A percentile compares a stretch with the other conserved stretches of the same genome.
Conservation (phyloP, 2,888 invertebrate species). For the Noctua pronuba region DNA sequence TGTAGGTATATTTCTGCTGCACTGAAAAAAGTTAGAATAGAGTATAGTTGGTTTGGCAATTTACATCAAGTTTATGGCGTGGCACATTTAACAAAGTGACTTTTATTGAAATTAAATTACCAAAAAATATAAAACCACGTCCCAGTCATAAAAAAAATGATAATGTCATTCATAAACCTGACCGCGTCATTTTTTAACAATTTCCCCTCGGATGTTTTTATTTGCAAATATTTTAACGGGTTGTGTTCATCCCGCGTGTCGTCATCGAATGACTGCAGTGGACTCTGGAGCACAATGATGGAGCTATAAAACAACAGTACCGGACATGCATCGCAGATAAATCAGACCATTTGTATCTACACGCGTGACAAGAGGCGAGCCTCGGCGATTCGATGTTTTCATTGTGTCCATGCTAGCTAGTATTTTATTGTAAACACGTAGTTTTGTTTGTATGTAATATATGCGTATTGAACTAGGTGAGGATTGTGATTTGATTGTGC, state of each 20-base stretch:
- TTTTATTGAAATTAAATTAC: constrained; percentile 1
- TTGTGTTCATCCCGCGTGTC: constrained; percentile 61
- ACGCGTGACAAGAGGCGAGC: constrained; percentile 75
- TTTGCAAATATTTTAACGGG: constrained; percentile 56
- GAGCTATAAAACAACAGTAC: constrained; percentile 81
- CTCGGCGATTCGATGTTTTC: constrained; percentile 75
- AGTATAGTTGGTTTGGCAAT: neutral
- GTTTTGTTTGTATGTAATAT: constrained; percentile 59
- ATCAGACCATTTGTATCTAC: constrained; percentile 81
- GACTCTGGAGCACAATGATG: constrained; percentile 76
- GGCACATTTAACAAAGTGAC: neutral
- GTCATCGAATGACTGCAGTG: constrained; percentile 72
- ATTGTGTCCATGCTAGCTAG: constrained; percentile 68
- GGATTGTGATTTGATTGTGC: constrained; percentile 57
- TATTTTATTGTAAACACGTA: constrained; percentile 64
- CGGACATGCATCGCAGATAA: constrained; percentile 80
- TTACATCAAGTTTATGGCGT: neutral
- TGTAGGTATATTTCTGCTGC: neutral
- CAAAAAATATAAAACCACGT: neutral
- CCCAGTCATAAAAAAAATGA: constrained; percentile 4
- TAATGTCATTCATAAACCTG: constrained; percentile 9
- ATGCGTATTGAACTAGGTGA: constrained; percentile 50
- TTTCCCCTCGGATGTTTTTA: constrained; percentile 40
- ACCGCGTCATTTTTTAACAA: constrained; percentile 26
- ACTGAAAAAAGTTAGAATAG: neutral